Conservation (phyloP, 2,888 invertebrate genomes). For the Alentia gelatinosa region DNA sequence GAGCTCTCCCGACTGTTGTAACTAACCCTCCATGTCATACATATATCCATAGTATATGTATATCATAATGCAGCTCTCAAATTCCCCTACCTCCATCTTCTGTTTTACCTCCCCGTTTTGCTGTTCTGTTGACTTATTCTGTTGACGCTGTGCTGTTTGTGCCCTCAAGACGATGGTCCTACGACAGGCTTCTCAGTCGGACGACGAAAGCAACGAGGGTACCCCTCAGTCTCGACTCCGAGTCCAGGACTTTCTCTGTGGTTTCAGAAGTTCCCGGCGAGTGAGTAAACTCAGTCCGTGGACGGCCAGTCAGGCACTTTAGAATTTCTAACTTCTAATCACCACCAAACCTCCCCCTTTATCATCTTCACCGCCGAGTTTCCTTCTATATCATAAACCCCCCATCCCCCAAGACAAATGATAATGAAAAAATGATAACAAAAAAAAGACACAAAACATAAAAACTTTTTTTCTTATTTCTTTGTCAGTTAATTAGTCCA, state of each 20-base stretch:
- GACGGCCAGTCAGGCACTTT: slow-evolving; percentile 6
- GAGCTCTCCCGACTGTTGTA: slow-evolving; percentile 6
- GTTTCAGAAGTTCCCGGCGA: slow-evolving; percentile 40
- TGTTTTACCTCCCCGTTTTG: slow-evolving; percentile 7
- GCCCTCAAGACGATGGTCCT: slow-evolving; percentile 26
- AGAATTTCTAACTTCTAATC: slow-evolving; percentile 6
- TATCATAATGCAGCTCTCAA: neutral
- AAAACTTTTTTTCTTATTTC: neutral
- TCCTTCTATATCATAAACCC: neutral
- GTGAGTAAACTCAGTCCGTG: neutral
- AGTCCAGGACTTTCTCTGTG: slow-evolving; percentile 48
- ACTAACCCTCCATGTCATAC: neutral
- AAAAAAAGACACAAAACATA: neutral
- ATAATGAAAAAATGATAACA: neutral
- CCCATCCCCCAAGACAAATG: no score
- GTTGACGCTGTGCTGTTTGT: slow-evolving; percentile 14
- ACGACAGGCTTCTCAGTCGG: slow-evolving; percentile 15
- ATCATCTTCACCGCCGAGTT: no score
- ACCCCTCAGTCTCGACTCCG: slow-evolving; percentile 38
- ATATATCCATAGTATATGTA: slow-evolving; percentile 10
- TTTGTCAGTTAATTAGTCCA: neutral
- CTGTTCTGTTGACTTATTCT: slow-evolving; percentile 1
- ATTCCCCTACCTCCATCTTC: neutral
- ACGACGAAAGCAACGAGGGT: slow-evolving; percentile 34
- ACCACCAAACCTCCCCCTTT: neutral